Base-by-base conservation (phyloP, 1,140 invertebrate genomes). In the Danaus plexippus region DNA sequence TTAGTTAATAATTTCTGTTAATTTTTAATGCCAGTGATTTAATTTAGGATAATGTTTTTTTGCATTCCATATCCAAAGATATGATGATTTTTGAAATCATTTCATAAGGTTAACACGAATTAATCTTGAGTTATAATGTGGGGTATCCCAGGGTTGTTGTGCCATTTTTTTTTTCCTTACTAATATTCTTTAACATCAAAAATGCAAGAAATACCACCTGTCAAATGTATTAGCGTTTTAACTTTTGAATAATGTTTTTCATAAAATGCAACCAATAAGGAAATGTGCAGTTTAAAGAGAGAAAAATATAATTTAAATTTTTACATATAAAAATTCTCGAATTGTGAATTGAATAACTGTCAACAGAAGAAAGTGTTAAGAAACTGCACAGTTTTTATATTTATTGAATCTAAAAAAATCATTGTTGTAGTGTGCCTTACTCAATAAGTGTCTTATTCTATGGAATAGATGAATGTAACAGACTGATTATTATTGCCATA, bases 51-150 rank as follows among this genome's bases (percentile, higher is more conserved):
- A 61, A 63, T 56, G 45, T 69, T 32, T 32, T 32, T 8, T 66
- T 55, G 54, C 77, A 77, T 80, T 80, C 73, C 76, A 76, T 69
- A 57, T 67, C 64, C 70, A 70, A 73, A 73, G 67, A 75, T 68
- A 63, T 64, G 58, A 62, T 72, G 69, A 62, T 66, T 63, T 68
- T 54, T 57, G 57, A 69, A 65, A 64, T 68, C 67, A 65, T 67
- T 64, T 43, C 60, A 44, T 62, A 61, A 65, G 53, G 64, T 61
- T 57, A 59, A 49, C 61, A 51, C 52, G 57, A 58, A 53, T 48
- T 56, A 56, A 62, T 57, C 44, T 53, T n/a, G 40, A 43, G 52
- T 49, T 49, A 43, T 59, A 48, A 22, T 45, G 55, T 56, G 58
- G 59, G 63, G 41, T 55, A 54, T 54, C 42, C 58, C 52, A 58